Conservation (phyloP, 2,888 invertebrate genomes). For the Calephelis perditalis region DNA sequence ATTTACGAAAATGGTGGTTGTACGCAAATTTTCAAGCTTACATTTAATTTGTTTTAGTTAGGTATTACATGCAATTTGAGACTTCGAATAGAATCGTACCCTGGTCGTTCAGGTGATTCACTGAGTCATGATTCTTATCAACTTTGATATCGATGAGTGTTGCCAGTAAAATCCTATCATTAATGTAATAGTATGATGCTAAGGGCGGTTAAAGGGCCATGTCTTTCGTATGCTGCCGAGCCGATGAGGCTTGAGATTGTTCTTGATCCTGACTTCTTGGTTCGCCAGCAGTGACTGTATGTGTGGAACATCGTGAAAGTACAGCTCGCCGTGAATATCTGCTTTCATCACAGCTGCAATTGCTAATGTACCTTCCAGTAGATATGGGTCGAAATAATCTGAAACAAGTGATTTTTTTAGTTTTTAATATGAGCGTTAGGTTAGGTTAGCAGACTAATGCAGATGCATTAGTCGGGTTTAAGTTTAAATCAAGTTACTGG, state of each 20-base stretch:
- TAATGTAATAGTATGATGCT: constrained; percentile 28
- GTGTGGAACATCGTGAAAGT: constrained; percentile 82
- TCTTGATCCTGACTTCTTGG: constrained; percentile 76
- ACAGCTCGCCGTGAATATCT: constrained; percentile 76
- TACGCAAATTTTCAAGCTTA: too few relatives aligned
- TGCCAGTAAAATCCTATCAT: background rate
- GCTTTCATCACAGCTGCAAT: constrained; percentile 73
- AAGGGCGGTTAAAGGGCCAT: constrained; percentile 77
- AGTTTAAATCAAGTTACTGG: too few relatives aligned
- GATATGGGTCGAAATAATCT: constrained; percentile 68
- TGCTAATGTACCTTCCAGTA: constrained; percentile 79
- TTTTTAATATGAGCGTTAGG: too few relatives aligned
- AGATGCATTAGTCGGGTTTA: too few relatives aligned
- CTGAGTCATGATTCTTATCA: too few relatives aligned
- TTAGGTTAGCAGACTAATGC: too few relatives aligned
- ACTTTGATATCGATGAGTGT: constrained; percentile 33
- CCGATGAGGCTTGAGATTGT: constrained; percentile 78
- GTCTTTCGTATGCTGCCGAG: constrained; percentile 80
- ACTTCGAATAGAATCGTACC: too few relatives aligned
- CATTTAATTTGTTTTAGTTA: too few relatives aligned
- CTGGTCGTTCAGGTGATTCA: too few relatives aligned
- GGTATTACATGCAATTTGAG: too few relatives aligned
- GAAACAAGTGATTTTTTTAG: constrained; percentile 20
- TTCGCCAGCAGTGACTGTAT: constrained; percentile 78
- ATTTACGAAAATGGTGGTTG: too few relatives aligned